phyloP scores from a whole-genome alignment of 2,888 invertebrate species.

The Calameuta pallipes region DNA sequence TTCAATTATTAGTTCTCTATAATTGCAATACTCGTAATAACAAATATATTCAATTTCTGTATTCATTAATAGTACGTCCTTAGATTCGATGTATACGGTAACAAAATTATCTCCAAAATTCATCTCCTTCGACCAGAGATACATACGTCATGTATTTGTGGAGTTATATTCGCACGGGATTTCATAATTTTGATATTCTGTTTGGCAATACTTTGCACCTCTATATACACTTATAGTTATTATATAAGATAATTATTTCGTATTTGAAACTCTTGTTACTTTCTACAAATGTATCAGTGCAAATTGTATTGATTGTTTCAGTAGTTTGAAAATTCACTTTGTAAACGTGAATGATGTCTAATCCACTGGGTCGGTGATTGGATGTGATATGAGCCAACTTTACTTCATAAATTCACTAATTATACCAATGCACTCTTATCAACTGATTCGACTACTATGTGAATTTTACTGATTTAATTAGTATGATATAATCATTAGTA shows the following conservation, averaged over 20 bases:
- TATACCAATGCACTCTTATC: neutral
- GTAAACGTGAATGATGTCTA: neutral
- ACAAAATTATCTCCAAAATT: neutral
- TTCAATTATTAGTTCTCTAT: too few relatives aligned
- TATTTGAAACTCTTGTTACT: neutral
- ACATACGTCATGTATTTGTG: neutral
- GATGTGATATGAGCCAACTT: neutral
- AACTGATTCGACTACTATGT: neutral
- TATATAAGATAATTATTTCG: neutral
- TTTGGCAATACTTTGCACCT: neutral
- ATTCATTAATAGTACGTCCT: neutral
- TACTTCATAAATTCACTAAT: neutral
- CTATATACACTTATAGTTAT: neutral
- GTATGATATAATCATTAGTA: too few relatives aligned
- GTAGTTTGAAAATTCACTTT: neutral
- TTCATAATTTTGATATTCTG: neutral
- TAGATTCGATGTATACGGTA: neutral
- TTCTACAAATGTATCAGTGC: neutral
- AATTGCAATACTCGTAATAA: neutral
- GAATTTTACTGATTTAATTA: neutral
- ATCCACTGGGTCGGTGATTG: too few relatives aligned
- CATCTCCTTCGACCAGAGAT: too few relatives aligned
- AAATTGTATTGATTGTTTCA: neutral
- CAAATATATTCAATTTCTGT: neutral
- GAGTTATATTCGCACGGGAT: neutral